Base-by-base conservation (phyloP, 2,113 vertebrate genomes). In the Ceyx melanurus region DNA sequence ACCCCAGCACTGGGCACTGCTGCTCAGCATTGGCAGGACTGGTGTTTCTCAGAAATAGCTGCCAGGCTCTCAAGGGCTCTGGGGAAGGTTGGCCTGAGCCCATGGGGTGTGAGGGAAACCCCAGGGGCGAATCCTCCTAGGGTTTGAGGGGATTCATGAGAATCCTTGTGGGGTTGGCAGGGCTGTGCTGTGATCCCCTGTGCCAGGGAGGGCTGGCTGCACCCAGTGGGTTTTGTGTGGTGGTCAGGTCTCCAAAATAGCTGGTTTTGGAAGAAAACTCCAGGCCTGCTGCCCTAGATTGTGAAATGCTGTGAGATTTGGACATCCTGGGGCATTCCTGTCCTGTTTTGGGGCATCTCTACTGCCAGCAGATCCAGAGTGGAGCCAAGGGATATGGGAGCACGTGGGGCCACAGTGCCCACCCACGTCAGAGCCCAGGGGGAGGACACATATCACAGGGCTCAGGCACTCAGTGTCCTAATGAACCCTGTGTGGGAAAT, bases 61-160 rank as follows among this genome's bases (percentile, higher is more conserved):
- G 60, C 42, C 42, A 6, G 46, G 7, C 13, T 48, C 45, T 19
- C 15, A 8, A 26, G 33, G 58, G 56, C 67, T 74, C 48, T 37
- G 53, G 67, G 42, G 28, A 61, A 23, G 29, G 48, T 42, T 46
- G 57, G 11, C 40, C 8, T 8, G 73, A 66, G 73, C 45, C 60
- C 60, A 4, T 2, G 2, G 65, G 51, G 25, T 0, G 2, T 0
- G 5, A 10, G 0, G 13, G 65, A 19, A 54, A 13, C 37, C 13
- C 57, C 1, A 1, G 6, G 42, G 54, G 13, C 15, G n/a, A 64
- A 25, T 21, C 58, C 72, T 45, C 0, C 3, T 17, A 60, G 77
- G 60, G 26, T 51, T 60, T 13, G 20, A 51, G 50, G 50, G 50
- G 50, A 25, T 51, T 51, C 8, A 14, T 51, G 23, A 25, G 40